Conservation (phyloP, 2,797 vertebrate genomes). For the Cephalopachus bancanus region DNA sequence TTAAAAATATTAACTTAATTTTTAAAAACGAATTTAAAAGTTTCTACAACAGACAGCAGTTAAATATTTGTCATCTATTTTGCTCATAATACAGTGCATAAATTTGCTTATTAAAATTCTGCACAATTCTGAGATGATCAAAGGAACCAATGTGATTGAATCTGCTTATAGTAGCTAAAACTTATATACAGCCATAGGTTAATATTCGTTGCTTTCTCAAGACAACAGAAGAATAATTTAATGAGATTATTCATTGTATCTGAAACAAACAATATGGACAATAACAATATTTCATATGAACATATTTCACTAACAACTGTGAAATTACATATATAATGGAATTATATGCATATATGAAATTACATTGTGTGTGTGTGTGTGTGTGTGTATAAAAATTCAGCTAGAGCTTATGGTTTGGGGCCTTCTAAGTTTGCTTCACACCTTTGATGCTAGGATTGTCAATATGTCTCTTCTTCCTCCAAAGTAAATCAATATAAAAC, state of each 20-base stretch:
- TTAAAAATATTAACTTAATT: slow-evolving; percentile 3
- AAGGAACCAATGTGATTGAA: neutral
- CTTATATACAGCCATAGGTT: neutral
- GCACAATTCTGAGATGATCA: neutral
- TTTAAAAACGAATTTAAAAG: neutral
- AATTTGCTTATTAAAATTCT: neutral
- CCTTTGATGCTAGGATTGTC: neutral
- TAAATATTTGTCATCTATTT: neutral
- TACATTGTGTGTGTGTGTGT: too few relatives aligned
- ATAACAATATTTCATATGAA: neutral
- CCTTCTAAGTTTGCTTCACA: neutral
- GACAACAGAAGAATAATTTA: neutral
- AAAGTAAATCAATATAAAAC: neutral
- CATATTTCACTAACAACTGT: neutral
- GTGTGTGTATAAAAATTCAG: neutral
- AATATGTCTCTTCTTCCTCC: neutral
- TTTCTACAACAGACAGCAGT: neutral
- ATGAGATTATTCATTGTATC: neutral
- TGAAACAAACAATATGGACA: neutral
- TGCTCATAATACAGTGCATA: neutral
- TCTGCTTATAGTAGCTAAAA: neutral
- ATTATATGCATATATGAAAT: too few relatives aligned
- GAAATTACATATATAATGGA: neutral
- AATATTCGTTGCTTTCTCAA: neutral
- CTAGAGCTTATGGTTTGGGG: neutral